Base-by-base conservation (phyloP, 2,113 vertebrate genomes). In the Ammodytes dubius region DNA sequence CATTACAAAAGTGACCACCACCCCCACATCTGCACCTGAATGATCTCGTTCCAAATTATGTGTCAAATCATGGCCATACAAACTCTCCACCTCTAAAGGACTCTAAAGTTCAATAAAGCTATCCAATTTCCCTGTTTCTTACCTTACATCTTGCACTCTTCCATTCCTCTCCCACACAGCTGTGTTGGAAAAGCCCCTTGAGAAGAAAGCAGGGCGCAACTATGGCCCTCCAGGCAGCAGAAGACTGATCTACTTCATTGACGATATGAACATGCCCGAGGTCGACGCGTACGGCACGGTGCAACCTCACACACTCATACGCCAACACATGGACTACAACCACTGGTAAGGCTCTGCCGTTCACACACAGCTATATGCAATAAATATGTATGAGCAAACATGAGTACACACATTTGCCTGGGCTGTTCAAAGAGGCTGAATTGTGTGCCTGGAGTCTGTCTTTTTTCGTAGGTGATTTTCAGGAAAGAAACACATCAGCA, bases 181-280 rank as follows among this genome's bases (percentile, higher is more conserved):
- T 17, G 90, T 97, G 66, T 88, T 99, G 67, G 98, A 99, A 90
- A 99, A 98, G 71, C 96, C 98, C 69, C 94, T 99, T 27, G 98
- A 99, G 52, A 99, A 99, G 83, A 99, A 99, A 88, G 96, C 97
- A 0, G 98, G 98, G 39, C 95, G 96, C 77, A 99, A 93, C 83
- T 99, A 97, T 0, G 96, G 96, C 1, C 97, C 98, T 0, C 95
- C 96, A 0, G 97, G 98, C 68, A 97, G 90, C 90, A 97, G 95
- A 91, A 96, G 92, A 70, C 96, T 99, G 0, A 88, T 99, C 74
- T 99, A 97, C 90, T 99, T 99, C 92, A 95, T 99, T 0, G 98
- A 99, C 0, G 98, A 99, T 78, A 95, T 99, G 95, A 99, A 99
- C 86, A 97, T 98, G 98, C 97, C 98, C 0, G 92, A 97, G 79